Percentiles rank a stretch among this genome's conserved stretches.
Evolutionary conservation across 2,888 invertebrate species (phyloP).

Genomic region (Erebia ligea): DNA sequence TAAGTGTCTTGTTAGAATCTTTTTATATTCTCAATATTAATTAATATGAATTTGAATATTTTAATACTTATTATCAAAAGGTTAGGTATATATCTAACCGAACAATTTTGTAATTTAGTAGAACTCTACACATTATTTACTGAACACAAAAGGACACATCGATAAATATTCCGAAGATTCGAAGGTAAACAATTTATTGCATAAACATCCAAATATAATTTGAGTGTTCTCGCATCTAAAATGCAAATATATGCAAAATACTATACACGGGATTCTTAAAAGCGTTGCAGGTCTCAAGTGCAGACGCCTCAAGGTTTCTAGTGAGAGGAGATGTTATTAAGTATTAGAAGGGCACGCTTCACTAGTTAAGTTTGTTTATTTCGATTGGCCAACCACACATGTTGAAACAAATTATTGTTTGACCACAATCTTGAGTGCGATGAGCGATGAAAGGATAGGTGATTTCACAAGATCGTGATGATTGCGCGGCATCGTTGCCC

Average conservation of each 20-base stretch:
- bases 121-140: not conserved
- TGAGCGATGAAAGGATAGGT: slow-evolving; percentile 43
- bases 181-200: slow-evolving; percentile 18
- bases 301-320: slow-evolving; percentile 40
- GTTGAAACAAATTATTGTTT: slow-evolving; percentile 40
- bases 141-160: not conserved
- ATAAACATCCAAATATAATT: slow-evolving; percentile 8
- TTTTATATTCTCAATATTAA: not conserved
- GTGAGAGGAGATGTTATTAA: slow-evolving; percentile 40
- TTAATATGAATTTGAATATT: not conserved
- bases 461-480: slow-evolving; percentile 36
- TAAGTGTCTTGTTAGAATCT: not conserved
- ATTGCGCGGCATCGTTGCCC: slow-evolving; percentile 51
- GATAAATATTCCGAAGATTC: slow-evolving; percentile 13
- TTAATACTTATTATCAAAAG: not conserved
- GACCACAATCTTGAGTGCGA: slow-evolving; percentile 34
- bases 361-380: slow-evolving; percentile 34
- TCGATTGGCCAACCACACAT: slow-evolving; percentile 42
- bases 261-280: slow-evolving; percentile 23
- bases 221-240: slow-evolving; percentile 11
- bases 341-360: slow-evolving; percentile 40
- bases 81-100: not conserved
- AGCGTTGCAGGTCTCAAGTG: slow-evolving; percentile 26
- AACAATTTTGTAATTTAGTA: not conserved
- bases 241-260: slow-evolving; percentile 24